These are phyloP conservation scores for Taenaris catops DNA, from an alignment of 2,888 invertebrate species.

Conservation along the genomic window DNA sequence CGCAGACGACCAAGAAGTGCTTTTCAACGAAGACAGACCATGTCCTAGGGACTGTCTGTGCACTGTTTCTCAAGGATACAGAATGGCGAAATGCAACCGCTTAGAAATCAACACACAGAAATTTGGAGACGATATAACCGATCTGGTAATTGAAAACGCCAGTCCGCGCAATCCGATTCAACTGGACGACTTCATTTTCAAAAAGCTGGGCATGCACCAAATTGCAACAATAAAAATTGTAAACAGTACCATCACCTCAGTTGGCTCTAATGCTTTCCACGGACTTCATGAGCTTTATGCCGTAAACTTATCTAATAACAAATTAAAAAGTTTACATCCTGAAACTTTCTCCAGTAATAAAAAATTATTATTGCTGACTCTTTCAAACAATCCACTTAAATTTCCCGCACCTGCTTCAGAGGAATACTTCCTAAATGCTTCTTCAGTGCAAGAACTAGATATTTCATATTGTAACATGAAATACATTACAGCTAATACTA, in stretches of 20 bases:
- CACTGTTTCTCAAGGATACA: conserved; percentile 79
- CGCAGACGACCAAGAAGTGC: conserved; percentile 68
- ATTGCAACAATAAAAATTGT: conserved; percentile 84
- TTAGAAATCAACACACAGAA: conserved; percentile 83
- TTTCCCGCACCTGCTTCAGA: conserved; percentile 56
- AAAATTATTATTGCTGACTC: conserved; percentile 82
- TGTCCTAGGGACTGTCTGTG: conserved; percentile 84
- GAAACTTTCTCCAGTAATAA: conserved; percentile 85
- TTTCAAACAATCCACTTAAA: conserved; percentile 83
- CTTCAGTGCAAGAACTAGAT: conserved; percentile 85
- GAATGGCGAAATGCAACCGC: conserved; percentile 84
- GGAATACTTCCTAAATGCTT: conserved; percentile 78
- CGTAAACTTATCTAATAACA: conserved; percentile 84
- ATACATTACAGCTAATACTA: conserved; percentile 82
- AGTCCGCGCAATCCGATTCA: conserved; percentile 78
- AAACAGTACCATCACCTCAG: conserved; percentile 83
- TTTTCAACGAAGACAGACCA: conserved; percentile 69
- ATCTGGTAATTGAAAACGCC: conserved; percentile 83
- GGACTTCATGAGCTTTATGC: conserved; percentile 83
- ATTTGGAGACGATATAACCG: conserved; percentile 83
- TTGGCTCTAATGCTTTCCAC: conserved; percentile 85
- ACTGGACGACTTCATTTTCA: conserved; percentile 81
- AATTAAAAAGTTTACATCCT: conserved; percentile 82
- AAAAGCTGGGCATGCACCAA: conserved; percentile 81
- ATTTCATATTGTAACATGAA: conserved; percentile 85